Conservation (phyloP, 2,113 vertebrate genomes). For the Psammodynastes pulverulentus region DNA sequence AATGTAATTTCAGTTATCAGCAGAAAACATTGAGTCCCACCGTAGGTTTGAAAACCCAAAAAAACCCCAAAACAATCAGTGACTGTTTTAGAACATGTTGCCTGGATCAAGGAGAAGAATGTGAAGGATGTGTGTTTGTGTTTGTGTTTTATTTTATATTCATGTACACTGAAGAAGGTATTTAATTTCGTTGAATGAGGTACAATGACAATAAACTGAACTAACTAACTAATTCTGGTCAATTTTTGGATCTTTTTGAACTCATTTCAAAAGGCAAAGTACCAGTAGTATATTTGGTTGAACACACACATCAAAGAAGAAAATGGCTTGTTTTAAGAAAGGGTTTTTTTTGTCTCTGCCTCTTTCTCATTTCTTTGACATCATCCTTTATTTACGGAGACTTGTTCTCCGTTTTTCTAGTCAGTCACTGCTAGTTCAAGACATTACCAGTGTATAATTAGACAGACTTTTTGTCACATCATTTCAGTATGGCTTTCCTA, state of each 20-base stretch:
- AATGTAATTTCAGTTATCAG: slow-evolving; percentile 10
- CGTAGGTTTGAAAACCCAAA: neutral
- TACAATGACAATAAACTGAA: too few relatives aligned
- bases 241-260: too few relatives aligned
- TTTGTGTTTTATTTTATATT: too few relatives aligned
- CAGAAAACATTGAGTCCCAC: neutral
- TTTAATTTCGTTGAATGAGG: too few relatives aligned
- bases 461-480: neutral
- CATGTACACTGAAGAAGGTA: too few relatives aligned
- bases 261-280: slow-evolving; percentile 7
- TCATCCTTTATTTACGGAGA: neutral
- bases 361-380: neutral
- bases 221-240: too few relatives aligned
- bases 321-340: slow-evolving; percentile 11
- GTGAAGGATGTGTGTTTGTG: too few relatives aligned
- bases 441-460: neutral
- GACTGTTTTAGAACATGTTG: too few relatives aligned
- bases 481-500: neutral
- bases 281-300: neutral
- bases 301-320: neutral
- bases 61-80: too few relatives aligned
- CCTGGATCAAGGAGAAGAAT: too few relatives aligned
- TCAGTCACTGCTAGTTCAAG: neutral
- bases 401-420: neutral
- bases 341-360: neutral